These are phyloP conservation scores for Theonella swinhoei DNA, from an alignment of 37 sponge, comb jelly and placozoan genomes.

Conservation along the genomic window DNA sequence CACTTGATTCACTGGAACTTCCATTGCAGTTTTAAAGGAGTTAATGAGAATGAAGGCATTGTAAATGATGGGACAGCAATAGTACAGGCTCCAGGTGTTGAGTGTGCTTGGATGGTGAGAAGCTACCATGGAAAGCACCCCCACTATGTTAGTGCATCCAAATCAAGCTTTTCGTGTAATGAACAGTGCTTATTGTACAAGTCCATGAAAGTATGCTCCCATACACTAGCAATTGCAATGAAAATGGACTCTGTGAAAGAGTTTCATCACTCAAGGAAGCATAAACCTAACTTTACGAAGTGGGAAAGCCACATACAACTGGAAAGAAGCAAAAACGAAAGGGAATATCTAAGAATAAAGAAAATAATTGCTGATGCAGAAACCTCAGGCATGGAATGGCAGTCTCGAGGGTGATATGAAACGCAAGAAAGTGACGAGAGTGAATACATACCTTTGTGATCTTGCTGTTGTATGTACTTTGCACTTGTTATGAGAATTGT, in stretches of 20 bases:
- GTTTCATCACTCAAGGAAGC: neutral
- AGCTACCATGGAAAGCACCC: neutral
- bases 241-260: neutral
- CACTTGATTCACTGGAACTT: neutral
- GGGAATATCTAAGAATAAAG: constrained; percentile 17
- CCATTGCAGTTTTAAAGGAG: constrained; percentile 4
- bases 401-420: no score
- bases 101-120: constrained; percentile 19
- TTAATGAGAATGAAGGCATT: no score
- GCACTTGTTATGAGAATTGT: no score
- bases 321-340: constrained; percentile 32
- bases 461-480: no score
- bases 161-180: constrained; percentile 14
- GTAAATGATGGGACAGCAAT: constrained; percentile 17
- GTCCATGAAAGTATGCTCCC: constrained; percentile 31
- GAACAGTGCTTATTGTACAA: constrained; percentile 32
- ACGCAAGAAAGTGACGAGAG: no score
- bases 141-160: constrained; percentile 2
- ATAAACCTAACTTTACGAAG: neutral
- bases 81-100: constrained; percentile 17
- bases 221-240: constrained; percentile 14
- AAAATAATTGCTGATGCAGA: no score
- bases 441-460: no score
- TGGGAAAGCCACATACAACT: constrained; percentile 9
- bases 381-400: no score